Conservation (phyloP, 2,113 vertebrate species). For the Caretta caretta region DNA sequence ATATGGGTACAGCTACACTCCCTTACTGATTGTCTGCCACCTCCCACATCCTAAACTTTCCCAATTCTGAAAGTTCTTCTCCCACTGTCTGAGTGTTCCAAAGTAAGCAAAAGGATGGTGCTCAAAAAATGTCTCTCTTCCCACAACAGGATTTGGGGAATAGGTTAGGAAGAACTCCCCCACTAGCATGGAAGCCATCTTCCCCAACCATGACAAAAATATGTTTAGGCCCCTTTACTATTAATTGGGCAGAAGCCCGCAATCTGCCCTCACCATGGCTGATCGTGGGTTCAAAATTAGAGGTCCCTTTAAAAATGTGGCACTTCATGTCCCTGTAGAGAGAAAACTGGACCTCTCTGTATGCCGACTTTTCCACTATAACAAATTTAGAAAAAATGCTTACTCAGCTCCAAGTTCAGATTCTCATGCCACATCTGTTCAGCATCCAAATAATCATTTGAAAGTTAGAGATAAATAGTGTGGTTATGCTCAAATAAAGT, state of each 20-base stretch:
- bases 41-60: not conserved
- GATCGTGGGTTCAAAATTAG: not conserved
- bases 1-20: too few relatives aligned
- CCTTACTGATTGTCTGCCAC: not conserved
- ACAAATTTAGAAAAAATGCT: not conserved
- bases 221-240: not conserved
- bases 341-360: not conserved
- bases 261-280: not conserved
- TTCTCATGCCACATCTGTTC: conserved; percentile 70
- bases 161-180: not conserved
- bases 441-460: conserved; percentile 68
- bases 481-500: conserved; percentile 46
- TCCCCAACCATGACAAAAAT: not conserved
- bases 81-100: not conserved
- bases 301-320: not conserved
- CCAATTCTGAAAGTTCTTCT: not conserved
- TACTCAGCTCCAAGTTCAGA: conserved; percentile 52
- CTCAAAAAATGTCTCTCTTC: not conserved
- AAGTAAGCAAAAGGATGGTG: not conserved
- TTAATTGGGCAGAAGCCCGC: not conserved
- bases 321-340: not conserved
- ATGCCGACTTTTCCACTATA: conserved; percentile 35
- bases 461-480: conserved; percentile 50
- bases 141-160: not conserved
- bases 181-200: not conserved